Evolutionary conservation across 2,113 vertebrate species (phyloP), one percentile per base, ranked within the genome.

Genomic region (Clupea harengus): DNA sequence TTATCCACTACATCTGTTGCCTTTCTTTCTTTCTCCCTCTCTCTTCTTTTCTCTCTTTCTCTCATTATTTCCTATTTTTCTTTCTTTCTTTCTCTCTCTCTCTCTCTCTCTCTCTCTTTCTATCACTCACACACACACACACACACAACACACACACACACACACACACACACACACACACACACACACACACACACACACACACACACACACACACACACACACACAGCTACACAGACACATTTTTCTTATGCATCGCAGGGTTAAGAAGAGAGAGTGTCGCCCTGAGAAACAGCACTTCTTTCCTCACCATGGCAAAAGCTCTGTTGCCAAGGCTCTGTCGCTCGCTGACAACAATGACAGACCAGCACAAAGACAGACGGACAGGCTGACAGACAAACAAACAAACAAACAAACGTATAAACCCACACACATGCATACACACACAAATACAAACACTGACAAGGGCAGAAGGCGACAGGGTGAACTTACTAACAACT

Each of bases 211-310:
- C 54, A 60, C 54, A 60, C 54, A 60, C 54, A 50, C 64, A 83
- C 22, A 75, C 60, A 57, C 47, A 82, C 72, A 85, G 84, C 64
- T 4, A 64, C 84, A 85, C 81, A 45, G 60, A 45, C 15, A 67
- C 84, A 83, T 88, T 85, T 85, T 1, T 54, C 15, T 81, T 60
- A 88, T 88, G 87, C 87, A 64, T 22, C 81, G 83, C 87, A 85
- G 85, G 87, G 84, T 81, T 85, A 81, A 20, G 54, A 50, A 88
- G 84, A 54, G 52, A 4, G 17, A 54, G 52, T 4, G 52, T 54
- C 52, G 52, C 52, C 52, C 52, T 18, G 15, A 54, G 52, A 54
- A 54, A 54, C 52, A 54, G 52, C 17, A 18, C 13, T 15, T 54
- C 52, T 18, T 15, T 54, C 52, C 52, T 54, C 52, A 18, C 52